Percentiles rank a stretch among this genome's conserved stretches.
These are phyloP conservation scores for Drymodes brunneopygia DNA, from an alignment of 2,113 vertebrate species.

Conservation along the genomic window DNA sequence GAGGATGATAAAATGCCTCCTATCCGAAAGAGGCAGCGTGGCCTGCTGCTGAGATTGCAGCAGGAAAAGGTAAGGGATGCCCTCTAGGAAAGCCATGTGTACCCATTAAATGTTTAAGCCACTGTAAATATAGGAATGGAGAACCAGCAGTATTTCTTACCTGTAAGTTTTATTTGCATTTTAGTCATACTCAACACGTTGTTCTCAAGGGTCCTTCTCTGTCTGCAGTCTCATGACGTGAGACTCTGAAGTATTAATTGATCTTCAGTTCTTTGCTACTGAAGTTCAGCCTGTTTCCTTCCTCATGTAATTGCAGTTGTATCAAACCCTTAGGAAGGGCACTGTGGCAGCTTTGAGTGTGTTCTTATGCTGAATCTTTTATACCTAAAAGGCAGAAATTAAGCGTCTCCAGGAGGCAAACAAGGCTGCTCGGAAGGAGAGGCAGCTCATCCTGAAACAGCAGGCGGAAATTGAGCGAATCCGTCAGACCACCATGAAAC, in stretches of 20 bases:
- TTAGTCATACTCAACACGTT: rapidly evolving
- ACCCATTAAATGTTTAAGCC: background rate
- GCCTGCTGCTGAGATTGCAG: conserved; percentile 88
- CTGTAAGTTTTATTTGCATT: background rate
- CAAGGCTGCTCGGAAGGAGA: conserved; percentile 91
- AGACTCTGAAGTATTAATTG: background rate
- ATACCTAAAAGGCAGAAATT: conserved; percentile 87
- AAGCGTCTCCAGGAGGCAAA: conserved; percentile 95
- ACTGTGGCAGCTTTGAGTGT: background rate
- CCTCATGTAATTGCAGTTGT: background rate
- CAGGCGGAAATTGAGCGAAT: conserved; percentile 95
- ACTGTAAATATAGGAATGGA: background rate
- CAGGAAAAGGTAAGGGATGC: conserved; percentile 88
- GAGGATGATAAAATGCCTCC: conserved; percentile 99
- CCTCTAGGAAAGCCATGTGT: background rate
- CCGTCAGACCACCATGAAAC: conserved; percentile 86
- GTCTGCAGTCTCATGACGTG: background rate
- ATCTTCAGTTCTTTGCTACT: background rate
- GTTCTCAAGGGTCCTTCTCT: background rate
- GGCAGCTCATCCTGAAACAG: conserved; percentile 94
- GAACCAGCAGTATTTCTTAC: background rate
- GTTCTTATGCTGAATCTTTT: background rate
- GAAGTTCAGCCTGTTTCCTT: background rate
- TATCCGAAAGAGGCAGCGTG: conserved; percentile 91
- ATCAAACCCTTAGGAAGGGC: background rate